Conservation (phyloP, 2,113 vertebrate genomes). For the Erythrocercus mccallii region DNA sequence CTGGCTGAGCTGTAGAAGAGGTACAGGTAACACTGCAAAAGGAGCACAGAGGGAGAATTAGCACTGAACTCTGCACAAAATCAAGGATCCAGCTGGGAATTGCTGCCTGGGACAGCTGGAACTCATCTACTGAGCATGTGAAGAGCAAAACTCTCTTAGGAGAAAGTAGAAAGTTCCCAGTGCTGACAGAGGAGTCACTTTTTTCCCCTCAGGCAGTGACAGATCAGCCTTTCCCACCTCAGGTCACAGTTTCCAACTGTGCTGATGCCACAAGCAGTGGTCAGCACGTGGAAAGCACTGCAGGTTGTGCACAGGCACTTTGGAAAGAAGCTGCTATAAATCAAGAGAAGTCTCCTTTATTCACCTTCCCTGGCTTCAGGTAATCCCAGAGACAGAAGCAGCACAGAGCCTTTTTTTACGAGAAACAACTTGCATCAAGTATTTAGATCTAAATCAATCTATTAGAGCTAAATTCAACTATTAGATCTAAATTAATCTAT, state of each 20-base stretch:
- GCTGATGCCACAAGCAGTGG: neutral
- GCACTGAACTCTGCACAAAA: rapidly evolving
- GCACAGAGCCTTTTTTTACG: neutral
- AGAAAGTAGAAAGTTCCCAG: neutral
- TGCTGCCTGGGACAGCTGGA: neutral
- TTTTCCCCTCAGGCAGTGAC: neutral
- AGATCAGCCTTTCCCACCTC: neutral
- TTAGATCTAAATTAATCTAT: neutral
- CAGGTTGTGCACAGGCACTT: neutral
- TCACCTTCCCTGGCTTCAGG: neutral
- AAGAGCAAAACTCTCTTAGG: neutral
- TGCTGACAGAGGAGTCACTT: neutral
- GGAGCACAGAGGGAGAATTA: neutral
- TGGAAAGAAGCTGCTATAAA: neutral
- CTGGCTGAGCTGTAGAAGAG: constrained; percentile 86
- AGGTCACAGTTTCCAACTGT: neutral
- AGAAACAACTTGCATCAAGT: neutral
- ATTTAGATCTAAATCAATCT: rapidly evolving
- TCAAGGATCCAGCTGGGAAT: neutral
- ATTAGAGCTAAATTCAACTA: neutral
- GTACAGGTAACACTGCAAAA: constrained; percentile 88
- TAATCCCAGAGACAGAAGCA: neutral
- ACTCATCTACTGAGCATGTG: neutral
- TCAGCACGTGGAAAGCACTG: neutral
- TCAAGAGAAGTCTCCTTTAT: neutral